These are phyloP conservation scores for Yponomeuta evonymella DNA, from an alignment of 2,888 invertebrate genomes.

Conservation along the genomic window DNA sequence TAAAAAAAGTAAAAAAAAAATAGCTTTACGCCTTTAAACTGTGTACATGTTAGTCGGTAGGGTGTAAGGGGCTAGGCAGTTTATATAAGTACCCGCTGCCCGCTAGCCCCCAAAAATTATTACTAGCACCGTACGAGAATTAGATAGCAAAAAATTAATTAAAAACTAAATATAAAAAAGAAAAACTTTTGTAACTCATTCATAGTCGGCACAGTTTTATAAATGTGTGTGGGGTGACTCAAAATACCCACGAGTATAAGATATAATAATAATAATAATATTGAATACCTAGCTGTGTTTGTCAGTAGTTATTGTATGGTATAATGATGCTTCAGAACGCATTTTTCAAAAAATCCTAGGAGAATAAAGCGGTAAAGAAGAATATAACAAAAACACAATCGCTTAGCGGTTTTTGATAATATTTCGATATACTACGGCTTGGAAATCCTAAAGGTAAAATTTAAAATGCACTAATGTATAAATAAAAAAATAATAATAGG, in stretches of 20 bases:
- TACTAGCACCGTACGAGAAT: slow-evolving; percentile 51
- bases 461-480: not conserved
- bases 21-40: slow-evolving; percentile 73
- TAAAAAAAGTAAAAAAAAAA: slow-evolving; percentile 58
- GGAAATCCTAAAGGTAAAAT: slow-evolving; percentile 35
- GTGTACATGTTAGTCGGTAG: slow-evolving; percentile 68
- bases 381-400: slow-evolving; percentile 38
- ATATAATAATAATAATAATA: slow-evolving; percentile 3
- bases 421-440: slow-evolving; percentile 48
- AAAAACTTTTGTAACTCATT: slow-evolving; percentile 35
- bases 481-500: not conserved
- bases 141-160: slow-evolving; percentile 58
- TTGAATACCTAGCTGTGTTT: slow-evolving; percentile 24
- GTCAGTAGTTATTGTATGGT: slow-evolving; percentile 40
- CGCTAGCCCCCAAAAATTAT: slow-evolving; percentile 33
- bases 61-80: slow-evolving; percentile 49
- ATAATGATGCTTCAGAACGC: slow-evolving; percentile 50
- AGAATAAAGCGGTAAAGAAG: slow-evolving; percentile 34
- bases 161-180: slow-evolving; percentile 33
- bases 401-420: slow-evolving; percentile 52
- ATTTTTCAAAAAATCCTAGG: slow-evolving; percentile 48
- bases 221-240: slow-evolving; percentile 4
- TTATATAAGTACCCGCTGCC: slow-evolving; percentile 57
- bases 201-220: slow-evolving; percentile 12
- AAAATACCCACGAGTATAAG: not conserved